Conservation (phyloP, 2,797 vertebrate species). For the Brachymystax lenok region DNA sequence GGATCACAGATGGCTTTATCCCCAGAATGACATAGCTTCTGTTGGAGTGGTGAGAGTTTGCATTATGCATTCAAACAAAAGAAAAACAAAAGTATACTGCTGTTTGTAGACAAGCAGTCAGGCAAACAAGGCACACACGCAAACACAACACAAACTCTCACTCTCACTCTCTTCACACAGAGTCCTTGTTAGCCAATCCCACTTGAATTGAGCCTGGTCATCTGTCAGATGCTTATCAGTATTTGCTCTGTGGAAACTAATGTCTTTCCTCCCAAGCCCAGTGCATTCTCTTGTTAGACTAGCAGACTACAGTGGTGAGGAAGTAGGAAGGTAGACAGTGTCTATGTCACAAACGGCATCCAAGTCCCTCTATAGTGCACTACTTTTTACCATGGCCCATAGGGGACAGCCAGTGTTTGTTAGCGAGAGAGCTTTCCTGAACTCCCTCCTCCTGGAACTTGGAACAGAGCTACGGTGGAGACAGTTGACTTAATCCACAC, state of each 20-base stretch:
- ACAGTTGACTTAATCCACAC: conserved; percentile 64
- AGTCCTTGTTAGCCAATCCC: conserved; percentile 28
- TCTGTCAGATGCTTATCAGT: conserved; percentile 54
- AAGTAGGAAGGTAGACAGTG: no score
- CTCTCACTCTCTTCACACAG: conserved; percentile 22
- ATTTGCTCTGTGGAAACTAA: conserved; percentile 23
- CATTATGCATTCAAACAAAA: neutral
- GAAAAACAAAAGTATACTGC: neutral
- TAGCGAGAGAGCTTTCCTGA: conserved; percentile 54
- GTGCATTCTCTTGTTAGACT: conserved; percentile 24
- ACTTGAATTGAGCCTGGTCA: conserved; percentile 33
- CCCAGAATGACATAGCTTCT: neutral
- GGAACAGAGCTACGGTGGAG: conserved; percentile 58
- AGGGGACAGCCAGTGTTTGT: conserved; percentile 42
- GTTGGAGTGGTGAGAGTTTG: no score
- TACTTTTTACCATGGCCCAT: neutral
- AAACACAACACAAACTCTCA: neutral
- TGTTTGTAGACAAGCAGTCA: no score
- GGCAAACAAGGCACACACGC: neutral
- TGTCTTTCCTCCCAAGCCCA: conserved; percentile 5
- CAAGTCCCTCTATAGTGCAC: neutral
- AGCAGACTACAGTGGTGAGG: conserved; percentile 7
- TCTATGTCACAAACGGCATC: neutral
- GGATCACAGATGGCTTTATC: conserved; percentile 7
- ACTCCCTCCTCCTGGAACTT: conserved; percentile 36